A percentile compares a stretch with the other conserved stretches of the same genome.
phyloP scores from a whole-genome alignment of 1,140 invertebrate genomes.

The Aphaenogaster floridana region DNA sequence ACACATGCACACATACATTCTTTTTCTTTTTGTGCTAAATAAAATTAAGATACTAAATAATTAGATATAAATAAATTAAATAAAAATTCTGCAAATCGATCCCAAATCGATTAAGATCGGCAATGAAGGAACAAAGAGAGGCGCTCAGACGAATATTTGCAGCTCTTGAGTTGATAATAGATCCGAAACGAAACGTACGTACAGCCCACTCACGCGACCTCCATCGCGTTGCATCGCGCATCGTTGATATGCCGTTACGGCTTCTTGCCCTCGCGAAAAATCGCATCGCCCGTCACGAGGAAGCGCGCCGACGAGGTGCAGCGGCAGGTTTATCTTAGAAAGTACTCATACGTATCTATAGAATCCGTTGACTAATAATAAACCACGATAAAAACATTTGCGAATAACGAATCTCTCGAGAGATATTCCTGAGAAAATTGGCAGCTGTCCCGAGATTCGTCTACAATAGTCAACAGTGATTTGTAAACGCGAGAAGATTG shows the following conservation, averaged over 20 bases:
- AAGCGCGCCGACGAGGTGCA: neutral
- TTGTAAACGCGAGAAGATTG: slow-evolving; percentile 2
- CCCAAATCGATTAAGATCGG: neutral
- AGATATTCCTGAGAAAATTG: slow-evolving; percentile 19
- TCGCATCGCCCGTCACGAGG: slow-evolving; percentile 35
- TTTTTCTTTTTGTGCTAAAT: too few relatives aligned
- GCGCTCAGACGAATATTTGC: neutral
- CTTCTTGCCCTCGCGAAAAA: slow-evolving; percentile 47
- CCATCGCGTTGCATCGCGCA: slow-evolving; percentile 30
- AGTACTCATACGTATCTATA: slow-evolving; percentile 23
- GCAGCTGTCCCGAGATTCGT: slow-evolving; percentile 19
- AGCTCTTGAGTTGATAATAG: slow-evolving; percentile 14
- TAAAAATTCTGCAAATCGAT: slow-evolving; percentile 5
- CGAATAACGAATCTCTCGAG: slow-evolving; percentile 19
- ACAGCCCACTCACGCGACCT: neutral
- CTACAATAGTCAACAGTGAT: neutral
- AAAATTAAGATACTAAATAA: too few relatives aligned
- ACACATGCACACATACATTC: neutral
- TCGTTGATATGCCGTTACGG: slow-evolving; percentile 54
- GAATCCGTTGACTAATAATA: slow-evolving; percentile 27
- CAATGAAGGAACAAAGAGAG: too few relatives aligned
- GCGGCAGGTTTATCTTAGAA: slow-evolving; percentile 19
- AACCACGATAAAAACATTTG: slow-evolving; percentile 37
- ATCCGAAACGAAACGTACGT: neutral
- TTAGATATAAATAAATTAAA: neutral